Percentiles rank a stretch among this genome's conserved stretches.
phyloP scores from a whole-genome alignment of 2,113 vertebrate genomes.

The Otolemur garnettii region DNA sequence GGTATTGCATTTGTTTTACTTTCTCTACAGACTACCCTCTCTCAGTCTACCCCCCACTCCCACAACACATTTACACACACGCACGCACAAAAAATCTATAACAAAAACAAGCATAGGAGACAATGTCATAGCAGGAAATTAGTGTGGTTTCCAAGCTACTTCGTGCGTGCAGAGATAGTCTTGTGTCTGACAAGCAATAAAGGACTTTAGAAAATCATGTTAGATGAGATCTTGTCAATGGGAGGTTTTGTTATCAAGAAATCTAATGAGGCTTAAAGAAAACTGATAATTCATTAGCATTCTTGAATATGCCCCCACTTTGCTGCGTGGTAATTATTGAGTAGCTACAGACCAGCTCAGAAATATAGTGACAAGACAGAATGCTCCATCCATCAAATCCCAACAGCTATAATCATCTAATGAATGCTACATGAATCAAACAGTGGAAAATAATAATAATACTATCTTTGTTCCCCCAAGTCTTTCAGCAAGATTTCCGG shows the following conservation, averaged over 20 bases:
- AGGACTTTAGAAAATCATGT: conserved; percentile 32
- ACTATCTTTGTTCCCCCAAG: conserved; percentile 49
- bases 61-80: neutral
- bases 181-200: conserved; percentile 62
- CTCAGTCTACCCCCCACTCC: conserved; percentile 9
- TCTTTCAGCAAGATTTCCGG: conserved; percentile 55
- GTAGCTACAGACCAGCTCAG: conserved; percentile 45
- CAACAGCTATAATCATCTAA: conserved; percentile 63
- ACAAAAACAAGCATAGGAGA: conserved; percentile 55
- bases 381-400: conserved; percentile 65
- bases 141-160: neutral
- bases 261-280: conserved; percentile 78
- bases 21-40: conserved; percentile 32
- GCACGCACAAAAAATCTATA: conserved; percentile 37
- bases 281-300: conserved; percentile 69
- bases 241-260: conserved; percentile 74
- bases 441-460: conserved; percentile 72
- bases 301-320: conserved; percentile 47
- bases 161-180: conserved; percentile 30
- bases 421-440: conserved; percentile 70
- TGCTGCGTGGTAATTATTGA: conserved; percentile 60
- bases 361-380: conserved; percentile 67
- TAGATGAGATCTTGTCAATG: conserved; percentile 63
- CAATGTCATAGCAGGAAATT: neutral
- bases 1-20: conserved; percentile 29